Percentiles rank a stretch among this genome's conserved stretches.
Conservation (phyloP, 1,140 invertebrate species). For the Apolygus lucorum region DNA sequence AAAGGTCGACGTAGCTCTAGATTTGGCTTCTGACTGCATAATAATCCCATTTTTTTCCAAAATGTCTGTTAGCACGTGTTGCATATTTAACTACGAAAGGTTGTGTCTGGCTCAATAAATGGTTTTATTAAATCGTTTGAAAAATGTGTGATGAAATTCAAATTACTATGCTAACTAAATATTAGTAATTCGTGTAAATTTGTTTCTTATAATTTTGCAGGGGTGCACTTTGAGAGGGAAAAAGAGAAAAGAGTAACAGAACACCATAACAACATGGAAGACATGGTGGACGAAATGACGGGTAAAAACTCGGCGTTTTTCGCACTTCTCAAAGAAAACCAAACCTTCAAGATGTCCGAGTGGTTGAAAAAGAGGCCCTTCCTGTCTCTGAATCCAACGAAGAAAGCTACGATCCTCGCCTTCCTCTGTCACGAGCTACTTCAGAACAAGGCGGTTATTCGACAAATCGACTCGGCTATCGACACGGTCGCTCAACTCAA, state of each 20-base stretch:
- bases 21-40: too few relatives aligned
- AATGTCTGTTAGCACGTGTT: too few relatives aligned
- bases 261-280: slow-evolving; percentile 64
- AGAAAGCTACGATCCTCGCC: slow-evolving; percentile 78
- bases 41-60: too few relatives aligned
- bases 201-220: too few relatives aligned
- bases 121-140: neutral
- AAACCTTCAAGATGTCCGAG: slow-evolving; percentile 64
- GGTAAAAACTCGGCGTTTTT: slow-evolving; percentile 70
- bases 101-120: too few relatives aligned
- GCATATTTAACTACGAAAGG: too few relatives aligned
- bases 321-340: slow-evolving; percentile 61
- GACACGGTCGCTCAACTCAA: slow-evolving; percentile 64
- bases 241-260: slow-evolving; percentile 65
- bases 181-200: too few relatives aligned
- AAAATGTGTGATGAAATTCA: too few relatives aligned
- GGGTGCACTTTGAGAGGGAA: slow-evolving; percentile 64
- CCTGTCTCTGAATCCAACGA: slow-evolving; percentile 71
- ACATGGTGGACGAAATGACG: slow-evolving; percentile 47
- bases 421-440: slow-evolving; percentile 90
- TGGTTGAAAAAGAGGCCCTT: slow-evolving; percentile 71
- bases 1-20: too few relatives aligned
- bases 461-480: slow-evolving; percentile 66
- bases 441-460: slow-evolving; percentile 79
- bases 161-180: too few relatives aligned